Conservation (phyloP, 2,797 vertebrate genomes). For the Notoglanidium macrostoma region DNA sequence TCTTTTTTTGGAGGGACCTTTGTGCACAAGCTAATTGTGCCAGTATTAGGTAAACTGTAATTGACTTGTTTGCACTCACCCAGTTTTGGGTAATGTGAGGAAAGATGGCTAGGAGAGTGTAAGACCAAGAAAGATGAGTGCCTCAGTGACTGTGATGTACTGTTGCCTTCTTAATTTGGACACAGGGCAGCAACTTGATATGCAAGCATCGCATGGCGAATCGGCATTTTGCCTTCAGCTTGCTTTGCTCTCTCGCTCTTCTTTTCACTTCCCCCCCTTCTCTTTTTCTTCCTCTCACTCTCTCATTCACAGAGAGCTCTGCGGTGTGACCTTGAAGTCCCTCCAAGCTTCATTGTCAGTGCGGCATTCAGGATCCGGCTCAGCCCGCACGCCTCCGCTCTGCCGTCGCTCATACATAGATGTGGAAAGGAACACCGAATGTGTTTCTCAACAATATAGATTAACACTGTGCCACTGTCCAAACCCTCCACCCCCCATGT, state of each 20-base stretch:
- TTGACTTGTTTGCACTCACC: conserved; percentile 67
- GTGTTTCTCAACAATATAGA: conserved; percentile 2
- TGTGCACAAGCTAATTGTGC: conserved; percentile 66
- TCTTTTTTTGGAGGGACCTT: conserved; percentile 59
- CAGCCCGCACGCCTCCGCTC: conserved; percentile 27
- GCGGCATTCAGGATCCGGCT: conserved; percentile 45
- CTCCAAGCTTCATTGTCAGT: conserved; percentile 44
- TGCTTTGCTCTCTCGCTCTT: background rate
- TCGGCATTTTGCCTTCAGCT: background rate
- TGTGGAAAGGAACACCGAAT: conserved; percentile 2
- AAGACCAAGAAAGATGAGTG: background rate
- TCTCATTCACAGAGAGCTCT: conserved; percentile 25
- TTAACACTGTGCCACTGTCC: background rate
- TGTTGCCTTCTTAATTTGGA: conserved; percentile 11
- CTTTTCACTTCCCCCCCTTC: background rate
- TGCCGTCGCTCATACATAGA: conserved; percentile 13
- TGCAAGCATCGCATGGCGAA: conserved; percentile 11
- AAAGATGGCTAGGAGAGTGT: background rate
- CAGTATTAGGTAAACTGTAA: conserved; percentile 72
- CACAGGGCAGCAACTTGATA: conserved; percentile 16
- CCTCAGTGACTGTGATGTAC: background rate
- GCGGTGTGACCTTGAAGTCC: conserved; percentile 54
- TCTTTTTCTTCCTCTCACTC: conserved; percentile 23
- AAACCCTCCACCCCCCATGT: background rate
- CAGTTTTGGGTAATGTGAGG: conserved; percentile 28